A percentile compares a stretch with the other conserved stretches of the same genome.
These are phyloP conservation scores for Enteromius treurensis DNA, from an alignment of 2,797 vertebrate species.

Conservation along the genomic window DNA sequence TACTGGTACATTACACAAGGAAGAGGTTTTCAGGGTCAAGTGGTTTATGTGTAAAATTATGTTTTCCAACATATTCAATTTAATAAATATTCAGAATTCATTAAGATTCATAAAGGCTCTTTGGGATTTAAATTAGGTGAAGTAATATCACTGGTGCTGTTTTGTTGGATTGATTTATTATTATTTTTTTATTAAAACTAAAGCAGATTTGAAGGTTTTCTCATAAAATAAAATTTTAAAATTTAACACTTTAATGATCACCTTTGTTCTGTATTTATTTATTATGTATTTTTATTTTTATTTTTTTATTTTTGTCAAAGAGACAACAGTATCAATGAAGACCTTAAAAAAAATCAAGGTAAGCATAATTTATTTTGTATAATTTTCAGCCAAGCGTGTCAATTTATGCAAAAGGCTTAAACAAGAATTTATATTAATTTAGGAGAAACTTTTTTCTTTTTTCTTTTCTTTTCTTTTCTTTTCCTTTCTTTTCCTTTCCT, in stretches of 20 bases:
- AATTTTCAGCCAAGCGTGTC: background rate
- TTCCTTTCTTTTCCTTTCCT: background rate
- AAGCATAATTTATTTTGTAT: background rate
- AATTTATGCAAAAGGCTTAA: background rate
- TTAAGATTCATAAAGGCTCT: background rate
- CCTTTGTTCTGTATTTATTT: background rate
- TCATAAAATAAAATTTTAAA: background rate
- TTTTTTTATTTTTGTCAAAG: background rate
- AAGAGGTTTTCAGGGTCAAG: slow-evolving; percentile 6
- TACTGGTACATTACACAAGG: background rate
- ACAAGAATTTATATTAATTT: background rate
- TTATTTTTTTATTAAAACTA: background rate
- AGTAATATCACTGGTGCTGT: background rate
- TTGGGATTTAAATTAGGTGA: background rate
- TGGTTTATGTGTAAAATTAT: background rate
- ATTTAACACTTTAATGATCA: background rate
- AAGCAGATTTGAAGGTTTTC: background rate
- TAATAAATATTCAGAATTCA: background rate
- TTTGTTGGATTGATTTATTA: background rate
- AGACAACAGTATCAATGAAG: background rate
- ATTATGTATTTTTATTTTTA: background rate
- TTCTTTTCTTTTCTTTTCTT: background rate
- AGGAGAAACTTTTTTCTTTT: background rate
- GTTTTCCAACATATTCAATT: background rate
- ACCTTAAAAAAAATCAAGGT: background rate